phyloP scores from a whole-genome alignment of 2,888 invertebrate genomes.

The Cyaniris semiargus region DNA sequence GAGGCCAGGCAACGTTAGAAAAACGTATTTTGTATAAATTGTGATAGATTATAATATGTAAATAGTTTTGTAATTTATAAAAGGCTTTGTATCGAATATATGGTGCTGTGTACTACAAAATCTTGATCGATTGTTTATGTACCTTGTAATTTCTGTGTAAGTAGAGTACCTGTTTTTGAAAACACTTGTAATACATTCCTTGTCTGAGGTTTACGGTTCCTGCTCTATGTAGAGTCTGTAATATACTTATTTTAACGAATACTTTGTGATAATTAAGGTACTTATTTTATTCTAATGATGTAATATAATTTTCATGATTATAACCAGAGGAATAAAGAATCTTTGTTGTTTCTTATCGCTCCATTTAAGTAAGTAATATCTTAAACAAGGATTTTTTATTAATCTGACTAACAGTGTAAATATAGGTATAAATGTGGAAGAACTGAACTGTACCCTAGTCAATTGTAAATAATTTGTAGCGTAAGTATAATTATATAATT shows the following conservation, averaged over 20 bases:
- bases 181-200: constrained; percentile 56
- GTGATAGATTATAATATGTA: constrained; percentile 43
- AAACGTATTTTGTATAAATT: constrained; percentile 76
- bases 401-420: constrained; percentile 52
- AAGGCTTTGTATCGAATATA: constrained; percentile 6
- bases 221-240: constrained; percentile 50
- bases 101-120: constrained; percentile 31
- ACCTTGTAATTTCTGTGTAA: constrained; percentile 16
- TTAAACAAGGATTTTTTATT: not conserved
- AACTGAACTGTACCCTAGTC: constrained; percentile 81
- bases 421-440: constrained; percentile 65
- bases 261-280: constrained; percentile 77
- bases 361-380: not conserved
- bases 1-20: constrained; percentile 68
- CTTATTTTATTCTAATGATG: constrained; percentile 61
- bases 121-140: constrained; percentile 23
- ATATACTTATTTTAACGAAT: constrained; percentile 43
- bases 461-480: constrained; percentile 73
- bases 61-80: constrained; percentile 33
- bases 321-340: not conserved
- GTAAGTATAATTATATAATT: constrained; percentile 69
- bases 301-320: constrained; percentile 41
- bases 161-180: constrained; percentile 27
- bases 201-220: constrained; percentile 66
- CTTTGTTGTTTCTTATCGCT: not conserved